Evolutionary conservation across 2,113 vertebrate genomes (phyloP).

Genomic region (Myiozetetes cayanensis): DNA sequence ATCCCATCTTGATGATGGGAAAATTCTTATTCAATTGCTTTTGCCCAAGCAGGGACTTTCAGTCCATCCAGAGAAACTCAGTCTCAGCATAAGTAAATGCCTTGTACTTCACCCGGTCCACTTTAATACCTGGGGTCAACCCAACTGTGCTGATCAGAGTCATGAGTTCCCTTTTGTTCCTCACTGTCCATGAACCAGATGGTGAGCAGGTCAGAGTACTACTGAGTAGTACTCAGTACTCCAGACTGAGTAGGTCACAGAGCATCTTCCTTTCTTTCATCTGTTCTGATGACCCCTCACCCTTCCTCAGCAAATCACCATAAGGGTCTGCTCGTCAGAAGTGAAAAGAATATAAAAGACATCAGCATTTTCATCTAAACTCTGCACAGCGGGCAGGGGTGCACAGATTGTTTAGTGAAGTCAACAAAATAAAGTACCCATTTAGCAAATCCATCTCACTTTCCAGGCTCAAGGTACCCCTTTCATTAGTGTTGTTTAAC

Average conservation of each 20-base stretch:
- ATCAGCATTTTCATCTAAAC: background rate
- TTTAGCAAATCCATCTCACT: background rate
- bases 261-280: background rate
- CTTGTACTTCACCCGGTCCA: background rate
- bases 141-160: background rate
- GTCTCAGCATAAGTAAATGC: fast-evolving
- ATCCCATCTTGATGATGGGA: background rate
- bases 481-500: background rate
- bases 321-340: background rate
- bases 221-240: no score
- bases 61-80: background rate
- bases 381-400: background rate
- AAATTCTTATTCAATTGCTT: background rate
- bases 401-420: background rate
- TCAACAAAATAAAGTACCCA: background rate
- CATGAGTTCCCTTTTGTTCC: background rate
- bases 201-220: no score
- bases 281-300: fast-evolving
- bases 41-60: background rate
- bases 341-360: background rate
- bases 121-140: background rate
- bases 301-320: background rate
- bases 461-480: background rate
- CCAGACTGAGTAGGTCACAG: background rate
- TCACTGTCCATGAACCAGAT: background rate